Base-by-base conservation (phyloP, 2,888 invertebrate genomes). In the Phortica okadai region DNA sequence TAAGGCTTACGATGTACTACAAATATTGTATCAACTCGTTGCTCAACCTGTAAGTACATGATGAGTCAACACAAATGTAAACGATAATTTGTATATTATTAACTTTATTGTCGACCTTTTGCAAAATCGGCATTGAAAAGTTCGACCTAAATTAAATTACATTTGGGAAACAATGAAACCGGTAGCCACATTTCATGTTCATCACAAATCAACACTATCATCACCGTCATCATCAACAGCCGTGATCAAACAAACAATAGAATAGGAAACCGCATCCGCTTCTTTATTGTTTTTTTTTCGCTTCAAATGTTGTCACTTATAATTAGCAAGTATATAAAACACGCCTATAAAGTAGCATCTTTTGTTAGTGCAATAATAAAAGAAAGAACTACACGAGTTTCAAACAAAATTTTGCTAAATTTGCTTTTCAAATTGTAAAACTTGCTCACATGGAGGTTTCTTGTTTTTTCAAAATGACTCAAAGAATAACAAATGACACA, bases 241-340 rank as follows among this genome's bases (percentile, higher is more conserved):
- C 21, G 21, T 21, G 21, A 21, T 21, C 21, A 33, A 33, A 33
- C 33, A 33, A 33, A 33, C 33, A 33, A 33, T 33, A 33, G 33
- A 33, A 50, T 50, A 50, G 10, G 4, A 50, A 50, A 50, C 50
- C 14, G 8, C 50, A 44, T 45, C 45, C 44, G 69, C 16, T 69
- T 72, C n/a, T 72, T 56, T n/a, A 2, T 56, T 56, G 1, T 72
- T 54, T 56, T 42, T 56, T 10, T 33, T 56, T 25, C 25, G n/a
- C 14, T 54, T 11, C 41, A 42, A n/a, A 10, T 66, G 66, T 72
- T 56, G 56, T 33, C 56, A 56, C 33, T 14, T 33, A 56, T 56
- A 56, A 72, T 72, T 72, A 72, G n/a, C 70, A 21, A 16, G n/a
- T 10, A 25, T 72, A n/a, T 16, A 70, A n/a, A 72, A 56, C 59